Conservation (phyloP, 1,140 invertebrate genomes). For the Aphaenogaster rudis region DNA sequence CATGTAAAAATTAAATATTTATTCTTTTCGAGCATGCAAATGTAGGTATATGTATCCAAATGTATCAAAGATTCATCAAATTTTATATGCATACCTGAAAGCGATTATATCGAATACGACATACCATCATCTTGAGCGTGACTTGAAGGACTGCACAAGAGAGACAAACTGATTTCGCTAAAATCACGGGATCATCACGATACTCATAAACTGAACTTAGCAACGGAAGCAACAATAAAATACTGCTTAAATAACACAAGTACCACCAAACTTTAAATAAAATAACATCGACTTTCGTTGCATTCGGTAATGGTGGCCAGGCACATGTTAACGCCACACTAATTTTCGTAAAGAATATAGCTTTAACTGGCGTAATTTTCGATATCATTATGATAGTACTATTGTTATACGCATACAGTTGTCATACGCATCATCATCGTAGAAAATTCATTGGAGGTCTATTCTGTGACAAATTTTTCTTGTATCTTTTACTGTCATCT, state of each 20-base stretch:
- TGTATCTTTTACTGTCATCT: background rate
- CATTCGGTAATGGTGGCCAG: conserved; percentile 11
- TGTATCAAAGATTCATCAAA: background rate
- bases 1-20: background rate
- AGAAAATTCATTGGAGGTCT: background rate
- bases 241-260: conserved; percentile 13
- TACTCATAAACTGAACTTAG: conserved; percentile 25
- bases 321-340: conserved; percentile 31
- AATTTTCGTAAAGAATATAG: conserved; percentile 12
- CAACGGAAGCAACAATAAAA: conserved; percentile 34
- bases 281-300: background rate
- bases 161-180: conserved; percentile 51
- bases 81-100: conserved; percentile 38
- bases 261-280: conserved; percentile 11
- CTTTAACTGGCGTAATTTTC: conserved; percentile 32
- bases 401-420: background rate
- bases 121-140: conserved; percentile 35
- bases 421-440: background rate
- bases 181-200: conserved; percentile 23
- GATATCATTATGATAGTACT: background rate
- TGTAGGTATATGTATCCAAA: background rate
- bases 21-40: no score
- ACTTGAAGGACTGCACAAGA: conserved; percentile 25
- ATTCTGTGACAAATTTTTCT: background rate
- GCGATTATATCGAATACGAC: background rate